Percentiles rank a stretch among this genome's conserved stretches.
These are phyloP conservation scores for Plebejus melissa DNA, from an alignment of 2,888 invertebrate genomes.

Conservation along the genomic window DNA sequence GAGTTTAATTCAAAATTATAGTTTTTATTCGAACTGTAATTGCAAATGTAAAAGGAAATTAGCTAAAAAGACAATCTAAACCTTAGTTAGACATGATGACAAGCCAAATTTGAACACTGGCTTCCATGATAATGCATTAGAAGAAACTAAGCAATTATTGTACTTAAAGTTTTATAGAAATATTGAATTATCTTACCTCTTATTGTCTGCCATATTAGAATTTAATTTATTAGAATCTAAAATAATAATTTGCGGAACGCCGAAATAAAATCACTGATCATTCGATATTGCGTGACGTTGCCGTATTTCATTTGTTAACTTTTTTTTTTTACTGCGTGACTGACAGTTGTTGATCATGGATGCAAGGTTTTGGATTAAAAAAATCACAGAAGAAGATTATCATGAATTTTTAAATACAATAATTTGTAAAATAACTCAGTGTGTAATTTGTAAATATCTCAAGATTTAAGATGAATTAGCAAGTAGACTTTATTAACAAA, in stretches of 20 bases:
- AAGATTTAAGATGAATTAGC: not conserved
- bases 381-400: not conserved
- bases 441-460: no score
- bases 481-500: no score
- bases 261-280: slow-evolving; percentile 37
- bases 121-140: slow-evolving; percentile 36
- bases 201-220: slow-evolving; percentile 76
- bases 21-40: not conserved
- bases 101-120: slow-evolving; percentile 67
- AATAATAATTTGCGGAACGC: slow-evolving; percentile 57
- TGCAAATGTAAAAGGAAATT: not conserved
- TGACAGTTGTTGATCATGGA: slow-evolving; percentile 26
- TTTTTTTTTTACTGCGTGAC: slow-evolving; percentile 16
- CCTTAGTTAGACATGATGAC: slow-evolving; percentile 72
- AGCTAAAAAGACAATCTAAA: slow-evolving; percentile 6
- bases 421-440: no score
- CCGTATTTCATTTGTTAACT: slow-evolving; percentile 78
- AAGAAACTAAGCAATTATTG: not conserved
- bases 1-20: not conserved
- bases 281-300: slow-evolving; percentile 73
- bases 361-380: slow-evolving; percentile 21
- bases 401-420: no score
- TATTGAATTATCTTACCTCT: slow-evolving; percentile 55
- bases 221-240: slow-evolving; percentile 31
- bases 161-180: slow-evolving; percentile 7